phyloP scores from a whole-genome alignment of 2,888 invertebrate species.

The Rhogogaster chlorosoma region DNA sequence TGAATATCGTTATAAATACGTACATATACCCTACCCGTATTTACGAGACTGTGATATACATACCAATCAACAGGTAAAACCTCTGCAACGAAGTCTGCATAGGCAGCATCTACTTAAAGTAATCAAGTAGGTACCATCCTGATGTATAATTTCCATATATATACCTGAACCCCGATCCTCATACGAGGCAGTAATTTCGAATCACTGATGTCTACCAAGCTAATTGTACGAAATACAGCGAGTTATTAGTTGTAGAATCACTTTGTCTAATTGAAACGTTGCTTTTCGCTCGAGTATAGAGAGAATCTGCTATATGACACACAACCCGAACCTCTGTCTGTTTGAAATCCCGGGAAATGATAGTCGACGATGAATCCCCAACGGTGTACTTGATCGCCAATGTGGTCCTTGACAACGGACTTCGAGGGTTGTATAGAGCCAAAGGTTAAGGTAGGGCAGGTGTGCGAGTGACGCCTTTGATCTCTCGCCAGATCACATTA shows the following conservation, averaged over 20 bases:
- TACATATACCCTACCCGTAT: background rate
- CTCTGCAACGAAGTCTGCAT: background rate
- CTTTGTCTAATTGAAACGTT: slow-evolving; percentile 39
- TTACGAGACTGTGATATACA: background rate
- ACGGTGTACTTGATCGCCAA: slow-evolving; percentile 21
- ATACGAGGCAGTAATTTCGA: slow-evolving; percentile 22
- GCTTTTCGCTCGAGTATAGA: background rate
- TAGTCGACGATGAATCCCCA: slow-evolving; percentile 33
- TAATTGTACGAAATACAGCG: slow-evolving; percentile 38
- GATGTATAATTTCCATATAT: slow-evolving; percentile 13
- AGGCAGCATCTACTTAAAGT: slow-evolving; percentile 26
- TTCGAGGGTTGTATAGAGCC: slow-evolving; percentile 23
- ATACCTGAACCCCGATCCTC: background rate
- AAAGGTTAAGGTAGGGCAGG: slow-evolving; percentile 70
- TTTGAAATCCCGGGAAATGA: slow-evolving; percentile 41
- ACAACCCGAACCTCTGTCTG: background rate
- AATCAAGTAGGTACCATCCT: slow-evolving; percentile 19
- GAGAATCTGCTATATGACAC: background rate
- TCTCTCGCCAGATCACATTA: slow-evolving; percentile 74
- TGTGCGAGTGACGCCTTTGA: slow-evolving; percentile 78
- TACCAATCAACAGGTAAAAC: slow-evolving; percentile 40
- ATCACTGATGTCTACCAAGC: background rate
- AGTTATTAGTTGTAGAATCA: slow-evolving; percentile 36
- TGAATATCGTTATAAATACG: background rate
- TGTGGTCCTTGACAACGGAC: slow-evolving; percentile 30